Percentiles rank a stretch among this genome's conserved stretches.
Evolutionary conservation across 2,113 vertebrate species (phyloP).

Genomic region (Sminthopsis crassicaudata): DNA sequence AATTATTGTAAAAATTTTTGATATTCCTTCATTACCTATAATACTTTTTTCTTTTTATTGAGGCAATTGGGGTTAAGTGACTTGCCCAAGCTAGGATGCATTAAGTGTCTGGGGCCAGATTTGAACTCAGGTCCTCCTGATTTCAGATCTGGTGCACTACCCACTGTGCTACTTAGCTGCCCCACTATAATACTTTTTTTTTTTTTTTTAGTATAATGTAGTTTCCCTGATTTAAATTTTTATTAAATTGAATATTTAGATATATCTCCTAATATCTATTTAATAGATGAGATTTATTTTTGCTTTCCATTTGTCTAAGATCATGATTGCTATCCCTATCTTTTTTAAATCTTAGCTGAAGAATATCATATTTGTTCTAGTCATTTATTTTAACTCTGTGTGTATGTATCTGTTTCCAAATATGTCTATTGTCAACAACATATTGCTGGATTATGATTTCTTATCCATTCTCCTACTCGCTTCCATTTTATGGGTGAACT

Average conservation of each 20-base stretch:
- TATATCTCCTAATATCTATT: no score
- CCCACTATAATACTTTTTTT: no score
- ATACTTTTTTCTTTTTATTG: no score
- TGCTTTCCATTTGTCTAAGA: neutral
- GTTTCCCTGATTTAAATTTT: neutral
- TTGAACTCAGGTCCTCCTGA: no score
- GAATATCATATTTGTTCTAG: neutral
- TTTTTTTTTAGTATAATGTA: neutral
- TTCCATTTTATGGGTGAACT: neutral
- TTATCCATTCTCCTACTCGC: neutral
- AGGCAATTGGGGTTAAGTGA: no score
- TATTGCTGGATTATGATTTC: neutral
- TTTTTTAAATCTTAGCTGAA: neutral
- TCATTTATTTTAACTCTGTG: neutral
- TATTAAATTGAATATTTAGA: neutral
- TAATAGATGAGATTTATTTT: neutral
- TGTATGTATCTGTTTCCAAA: neutral
- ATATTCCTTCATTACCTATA: neutral
- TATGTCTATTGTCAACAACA: neutral
- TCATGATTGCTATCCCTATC: neutral
- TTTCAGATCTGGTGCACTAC: no score
- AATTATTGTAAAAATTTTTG: neutral
- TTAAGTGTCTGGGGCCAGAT: no score
- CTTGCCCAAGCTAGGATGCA: no score
- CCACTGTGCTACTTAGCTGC: no score